A percentile compares a stretch with the other conserved stretches of the same genome.
These are phyloP conservation scores for Teleopsis dalmanni DNA, from an alignment of 1,140 invertebrate species.

Conservation along the genomic window DNA sequence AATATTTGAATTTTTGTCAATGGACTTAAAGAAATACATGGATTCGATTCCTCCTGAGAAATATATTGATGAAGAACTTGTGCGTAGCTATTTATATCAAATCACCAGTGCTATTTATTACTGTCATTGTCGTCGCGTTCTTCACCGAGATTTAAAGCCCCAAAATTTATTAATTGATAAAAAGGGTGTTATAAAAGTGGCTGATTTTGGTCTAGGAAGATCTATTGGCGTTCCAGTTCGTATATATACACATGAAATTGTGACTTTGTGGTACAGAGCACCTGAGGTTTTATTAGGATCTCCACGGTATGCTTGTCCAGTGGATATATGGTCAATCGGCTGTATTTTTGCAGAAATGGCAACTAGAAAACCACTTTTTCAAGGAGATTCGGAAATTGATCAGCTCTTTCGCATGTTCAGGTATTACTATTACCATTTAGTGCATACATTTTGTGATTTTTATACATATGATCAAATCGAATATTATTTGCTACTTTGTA, in stretches of 20 bases:
- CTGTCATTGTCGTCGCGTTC: slow-evolving; percentile 87
- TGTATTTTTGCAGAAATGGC: slow-evolving; percentile 96
- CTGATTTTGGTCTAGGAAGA: slow-evolving; percentile 95
- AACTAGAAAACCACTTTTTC: slow-evolving; percentile 82
- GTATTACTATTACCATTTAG: too few species aligned
- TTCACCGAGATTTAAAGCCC: slow-evolving; percentile 97
- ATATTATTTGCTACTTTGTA: too few species aligned
- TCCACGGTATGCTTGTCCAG: slow-evolving; percentile 81
- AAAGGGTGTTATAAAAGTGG: slow-evolving; percentile 80
- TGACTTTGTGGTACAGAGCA: slow-evolving; percentile 97
- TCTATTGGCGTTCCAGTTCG: slow-evolving; percentile 90
- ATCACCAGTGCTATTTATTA: slow-evolving; percentile 90
- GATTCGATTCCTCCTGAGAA: slow-evolving; percentile 70
- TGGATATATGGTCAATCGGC: slow-evolving; percentile 96
- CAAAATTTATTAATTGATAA: slow-evolving; percentile 94
- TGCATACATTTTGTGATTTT: too few species aligned
- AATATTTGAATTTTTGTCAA: slow-evolving; percentile 95
- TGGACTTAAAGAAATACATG: slow-evolving; percentile 98
- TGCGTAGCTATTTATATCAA: slow-evolving; percentile 60
- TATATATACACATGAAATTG: slow-evolving; percentile 97
- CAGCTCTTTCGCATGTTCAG: slow-evolving; percentile 90
- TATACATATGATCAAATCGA: too few species aligned
- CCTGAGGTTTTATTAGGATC: slow-evolving; percentile 94
- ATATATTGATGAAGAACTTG: slow-evolving; percentile 58
- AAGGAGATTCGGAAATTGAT: slow-evolving; percentile 94